A percentile compares a stretch with the other conserved stretches of the same genome.
Evolutionary conservation across 2,888 invertebrate species (phyloP).

Genomic region (Griposia aprilina): DNA sequence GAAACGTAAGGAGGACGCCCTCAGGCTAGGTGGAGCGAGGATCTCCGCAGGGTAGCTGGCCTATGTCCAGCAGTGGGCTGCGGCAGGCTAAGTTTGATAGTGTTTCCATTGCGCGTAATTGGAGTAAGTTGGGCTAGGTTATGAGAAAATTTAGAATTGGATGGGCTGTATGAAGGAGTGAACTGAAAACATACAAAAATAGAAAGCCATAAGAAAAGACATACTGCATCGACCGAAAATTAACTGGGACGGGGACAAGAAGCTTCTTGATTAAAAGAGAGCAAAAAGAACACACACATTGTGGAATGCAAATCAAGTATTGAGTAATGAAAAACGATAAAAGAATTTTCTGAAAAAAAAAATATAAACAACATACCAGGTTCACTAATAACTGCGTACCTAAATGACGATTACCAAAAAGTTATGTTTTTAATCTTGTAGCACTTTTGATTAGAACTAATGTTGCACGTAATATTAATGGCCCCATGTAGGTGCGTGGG

Average conservation of each 20-base stretch:
- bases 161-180: neutral
- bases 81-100: neutral
- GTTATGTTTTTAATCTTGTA: slow-evolving; percentile 21
- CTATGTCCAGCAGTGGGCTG: neutral
- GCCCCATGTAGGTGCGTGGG: neutral
- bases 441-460: slow-evolving; percentile 52
- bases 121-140: neutral
- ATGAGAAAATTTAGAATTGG: neutral
- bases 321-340: too few relatives aligned
- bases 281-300: neutral
- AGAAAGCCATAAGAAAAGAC: neutral
- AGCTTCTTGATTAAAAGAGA: neutral
- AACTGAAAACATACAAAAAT: neutral
- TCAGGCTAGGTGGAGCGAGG: neutral
- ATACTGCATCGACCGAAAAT: neutral
- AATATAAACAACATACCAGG: neutral
- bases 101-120: neutral
- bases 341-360: neutral
- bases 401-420: slow-evolving; percentile 29
- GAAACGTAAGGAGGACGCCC: neutral
- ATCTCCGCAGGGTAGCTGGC: neutral
- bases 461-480: slow-evolving; percentile 21
- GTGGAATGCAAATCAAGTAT: too few relatives aligned
- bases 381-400: neutral
- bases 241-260: neutral